phyloP scores from a whole-genome alignment of 37 sponge, comb jelly and placozoan species.

The Axinella damicornis region DNA sequence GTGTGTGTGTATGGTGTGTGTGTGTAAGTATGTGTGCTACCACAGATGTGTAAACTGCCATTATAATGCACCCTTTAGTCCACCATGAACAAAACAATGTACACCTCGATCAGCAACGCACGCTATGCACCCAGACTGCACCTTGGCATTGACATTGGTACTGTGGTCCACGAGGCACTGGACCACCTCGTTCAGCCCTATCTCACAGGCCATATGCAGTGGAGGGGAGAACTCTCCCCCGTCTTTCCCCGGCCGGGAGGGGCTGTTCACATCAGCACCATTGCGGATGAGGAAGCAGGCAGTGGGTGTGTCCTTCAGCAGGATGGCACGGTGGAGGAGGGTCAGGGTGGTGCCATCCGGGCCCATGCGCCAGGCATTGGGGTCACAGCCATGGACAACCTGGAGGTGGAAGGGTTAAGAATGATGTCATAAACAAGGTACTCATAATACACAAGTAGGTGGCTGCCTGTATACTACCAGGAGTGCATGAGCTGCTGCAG shows the following conservation, averaged over 20 bases:
- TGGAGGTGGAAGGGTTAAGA: neutral
- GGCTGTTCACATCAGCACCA: constrained; percentile 84
- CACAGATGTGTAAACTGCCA: too few relatives aligned
- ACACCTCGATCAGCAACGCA: too few relatives aligned
- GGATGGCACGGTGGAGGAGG: constrained; percentile 92
- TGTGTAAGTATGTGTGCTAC: too few relatives aligned
- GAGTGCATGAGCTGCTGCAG: too few relatives aligned
- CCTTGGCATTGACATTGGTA: constrained; percentile 85
- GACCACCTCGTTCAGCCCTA: constrained; percentile 85
- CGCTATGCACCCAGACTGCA: constrained; percentile 12
- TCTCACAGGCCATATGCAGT: constrained; percentile 85
- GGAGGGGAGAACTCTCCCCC: constrained; percentile 68
- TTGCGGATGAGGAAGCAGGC: constrained; percentile 87
- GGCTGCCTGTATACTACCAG: too few relatives aligned
- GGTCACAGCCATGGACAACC: constrained; percentile 92
- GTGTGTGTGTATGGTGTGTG: too few relatives aligned
- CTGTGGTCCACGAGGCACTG: constrained; percentile 84
- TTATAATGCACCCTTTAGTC: too few relatives aligned
- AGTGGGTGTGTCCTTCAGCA: constrained; percentile 70
- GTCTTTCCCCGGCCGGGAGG: constrained; percentile 19
- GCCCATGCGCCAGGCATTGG: constrained; percentile 78
- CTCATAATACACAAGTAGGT: too few relatives aligned
- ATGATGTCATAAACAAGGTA: too few relatives aligned
- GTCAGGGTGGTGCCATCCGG: constrained; percentile 65
- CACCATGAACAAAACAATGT: too few relatives aligned